Evolutionary conservation across 92 coral and sea anemone species (phyloP).

Genomic region (Porites rus): DNA sequence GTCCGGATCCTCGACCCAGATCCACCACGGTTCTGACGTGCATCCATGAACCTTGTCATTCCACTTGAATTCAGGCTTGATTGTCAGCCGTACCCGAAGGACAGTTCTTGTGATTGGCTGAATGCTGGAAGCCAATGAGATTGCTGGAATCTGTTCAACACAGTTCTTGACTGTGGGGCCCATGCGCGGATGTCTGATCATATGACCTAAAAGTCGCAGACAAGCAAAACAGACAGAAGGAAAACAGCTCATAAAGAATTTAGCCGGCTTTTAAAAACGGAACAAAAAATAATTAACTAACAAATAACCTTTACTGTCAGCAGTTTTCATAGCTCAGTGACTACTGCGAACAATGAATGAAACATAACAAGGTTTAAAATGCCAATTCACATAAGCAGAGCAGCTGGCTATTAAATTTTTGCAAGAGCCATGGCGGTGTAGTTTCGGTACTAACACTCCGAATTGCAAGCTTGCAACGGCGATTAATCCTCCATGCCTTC

Average conservation of each 20-base stretch:
- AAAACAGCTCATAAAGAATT: background rate
- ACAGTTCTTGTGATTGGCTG: slow-evolving; percentile 99
- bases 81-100: slow-evolving; percentile 95
- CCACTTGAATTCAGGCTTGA: slow-evolving; percentile 95
- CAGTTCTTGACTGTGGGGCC: slow-evolving; percentile 88
- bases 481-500: too few species aligned
- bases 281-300: background rate
- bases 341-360: background rate
- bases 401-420: too few species aligned
- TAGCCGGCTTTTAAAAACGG: too few species aligned
- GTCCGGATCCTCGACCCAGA: slow-evolving; percentile 99
- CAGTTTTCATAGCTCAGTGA: too few species aligned
- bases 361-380: background rate
- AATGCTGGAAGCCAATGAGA: slow-evolving; percentile 92
- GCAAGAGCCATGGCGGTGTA: too few species aligned
- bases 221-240: background rate
- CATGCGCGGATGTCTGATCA: slow-evolving; percentile 95
- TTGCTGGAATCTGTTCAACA: slow-evolving; percentile 88
- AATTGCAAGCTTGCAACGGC: too few species aligned
- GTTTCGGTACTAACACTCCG: too few species aligned
- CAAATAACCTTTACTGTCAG: background rate
- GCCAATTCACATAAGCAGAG: background rate
- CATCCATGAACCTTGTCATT: slow-evolving; percentile 93
- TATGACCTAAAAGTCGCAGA: slow-evolving; percentile 71
- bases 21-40: slow-evolving; percentile 99